Conservation (phyloP, 1,140 invertebrate genomes). For the Drosophila miranda region DNA sequence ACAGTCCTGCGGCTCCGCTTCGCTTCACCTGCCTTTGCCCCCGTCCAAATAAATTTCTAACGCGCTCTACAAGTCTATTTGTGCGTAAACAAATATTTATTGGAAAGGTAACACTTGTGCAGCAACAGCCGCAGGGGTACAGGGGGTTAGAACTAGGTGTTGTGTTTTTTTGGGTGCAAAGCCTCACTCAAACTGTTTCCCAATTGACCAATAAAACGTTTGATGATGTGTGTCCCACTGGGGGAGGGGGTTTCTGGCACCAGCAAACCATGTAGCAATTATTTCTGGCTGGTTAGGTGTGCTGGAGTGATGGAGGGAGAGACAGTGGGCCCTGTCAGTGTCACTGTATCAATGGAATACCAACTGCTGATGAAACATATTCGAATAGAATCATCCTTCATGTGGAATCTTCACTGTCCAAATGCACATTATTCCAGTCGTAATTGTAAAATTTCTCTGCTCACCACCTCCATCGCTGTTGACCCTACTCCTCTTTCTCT, state of each 20-base stretch:
- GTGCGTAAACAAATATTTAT: conserved; percentile 79
- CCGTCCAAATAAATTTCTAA: conserved; percentile 51
- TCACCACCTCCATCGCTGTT: neutral
- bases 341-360: neutral
- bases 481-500: neutral
- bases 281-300: conserved; percentile 50
- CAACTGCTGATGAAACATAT: too few species aligned
- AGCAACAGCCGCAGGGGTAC: conserved; percentile 17
- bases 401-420: conserved; percentile 23
- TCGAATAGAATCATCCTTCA: too few species aligned
- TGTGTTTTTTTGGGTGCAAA: neutral
- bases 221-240: conserved; percentile 61
- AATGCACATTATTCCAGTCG: neutral
- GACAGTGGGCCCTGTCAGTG: neutral
- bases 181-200: conserved; percentile 47
- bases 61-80: conserved; percentile 75
- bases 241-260: conserved; percentile 15
- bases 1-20: conserved; percentile 32
- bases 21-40: conserved; percentile 56
- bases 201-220: conserved; percentile 75
- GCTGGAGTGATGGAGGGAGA: conserved; percentile 8
- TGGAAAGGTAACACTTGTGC: conserved; percentile 78
- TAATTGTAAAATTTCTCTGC: conserved; percentile 41
- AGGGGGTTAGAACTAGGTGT: conserved; percentile 23
- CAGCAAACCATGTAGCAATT: conserved; percentile 43